Evolutionary conservation across 2,888 invertebrate genomes (phyloP).

Genomic region (Prenolepis imparis): DNA sequence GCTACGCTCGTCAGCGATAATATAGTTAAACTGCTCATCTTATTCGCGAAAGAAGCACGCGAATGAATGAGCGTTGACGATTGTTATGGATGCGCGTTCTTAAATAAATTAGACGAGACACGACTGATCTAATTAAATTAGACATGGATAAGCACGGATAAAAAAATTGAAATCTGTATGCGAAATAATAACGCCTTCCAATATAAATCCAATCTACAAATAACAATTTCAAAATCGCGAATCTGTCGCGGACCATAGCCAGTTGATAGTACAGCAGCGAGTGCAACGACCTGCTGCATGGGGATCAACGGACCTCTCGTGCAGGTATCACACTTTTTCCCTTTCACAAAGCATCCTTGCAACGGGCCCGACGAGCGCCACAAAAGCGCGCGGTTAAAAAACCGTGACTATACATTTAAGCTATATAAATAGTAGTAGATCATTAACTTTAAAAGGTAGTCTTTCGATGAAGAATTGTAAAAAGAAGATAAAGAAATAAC

Average conservation of each 20-base stretch:
- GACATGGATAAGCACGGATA: not conserved
- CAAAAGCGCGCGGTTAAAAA: slow-evolving; percentile 46
- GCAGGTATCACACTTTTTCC: slow-evolving; percentile 55
- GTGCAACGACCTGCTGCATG: slow-evolving; percentile 44
- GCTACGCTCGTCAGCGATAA: not conserved
- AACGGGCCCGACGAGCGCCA: slow-evolving; percentile 35
- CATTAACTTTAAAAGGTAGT: slow-evolving; percentile 10
- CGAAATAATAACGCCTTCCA: not conserved
- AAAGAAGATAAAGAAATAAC: not conserved
- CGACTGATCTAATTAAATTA: not conserved
- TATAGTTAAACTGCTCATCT: not conserved
- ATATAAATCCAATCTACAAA: not conserved
- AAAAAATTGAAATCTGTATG: not conserved
- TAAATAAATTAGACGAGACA: not conserved
- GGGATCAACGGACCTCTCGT: slow-evolving; percentile 55
- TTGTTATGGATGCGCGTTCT: not conserved
- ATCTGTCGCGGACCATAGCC: slow-evolving; percentile 7
- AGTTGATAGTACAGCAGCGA: slow-evolving; percentile 37
- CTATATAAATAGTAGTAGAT: slow-evolving; percentile 36
- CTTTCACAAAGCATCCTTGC: slow-evolving; percentile 52
- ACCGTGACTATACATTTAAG: slow-evolving; percentile 24
- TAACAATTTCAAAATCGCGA: slow-evolving; percentile 37
- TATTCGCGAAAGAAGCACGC: not conserved
- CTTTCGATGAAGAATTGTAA: not conserved
- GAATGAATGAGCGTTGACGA: not conserved